Percentiles rank a stretch among this genome's conserved stretches.
phyloP scores from a whole-genome alignment of 2,113 vertebrate genomes.

The Neodontobutis hainanensis region DNA sequence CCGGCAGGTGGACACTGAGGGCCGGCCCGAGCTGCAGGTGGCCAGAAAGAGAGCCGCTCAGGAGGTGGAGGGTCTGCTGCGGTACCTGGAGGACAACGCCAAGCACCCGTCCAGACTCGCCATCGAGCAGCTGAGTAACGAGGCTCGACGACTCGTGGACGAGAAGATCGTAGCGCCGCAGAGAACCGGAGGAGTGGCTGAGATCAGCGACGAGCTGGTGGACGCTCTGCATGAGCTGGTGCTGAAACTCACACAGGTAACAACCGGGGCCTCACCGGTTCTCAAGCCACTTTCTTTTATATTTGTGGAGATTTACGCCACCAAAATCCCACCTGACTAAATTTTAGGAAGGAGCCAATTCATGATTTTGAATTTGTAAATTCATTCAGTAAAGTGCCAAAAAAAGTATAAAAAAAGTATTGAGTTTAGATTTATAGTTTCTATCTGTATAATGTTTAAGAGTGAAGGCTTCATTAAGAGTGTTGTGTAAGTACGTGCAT shows the following conservation, averaged over 20 bases:
- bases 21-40: constrained; percentile 87
- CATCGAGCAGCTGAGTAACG: constrained; percentile 86
- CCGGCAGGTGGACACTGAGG: constrained; percentile 87
- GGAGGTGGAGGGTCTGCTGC: constrained; percentile 89
- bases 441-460: too few relatives aligned
- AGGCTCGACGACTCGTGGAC: constrained; percentile 86
- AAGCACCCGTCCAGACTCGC: constrained; percentile 88
- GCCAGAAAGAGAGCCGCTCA: constrained; percentile 89
- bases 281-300: too few relatives aligned
- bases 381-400: too few relatives aligned
- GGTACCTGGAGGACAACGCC: constrained; percentile 91
- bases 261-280: constrained; percentile 82
- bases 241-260: constrained; percentile 90
- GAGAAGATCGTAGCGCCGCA: constrained; percentile 84
- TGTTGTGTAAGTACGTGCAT: too few relatives aligned
- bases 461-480: too few relatives aligned
- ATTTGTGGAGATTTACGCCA: too few relatives aligned
- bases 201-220: constrained; percentile 87
- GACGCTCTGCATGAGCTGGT: constrained; percentile 90
- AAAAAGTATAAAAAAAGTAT: too few relatives aligned
- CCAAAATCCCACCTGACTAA: too few relatives aligned
- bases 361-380: too few relatives aligned
- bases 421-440: too few relatives aligned
- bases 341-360: too few relatives aligned
- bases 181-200: constrained; percentile 74